Conservation (phyloP, 1,140 invertebrate species). For the Eriocheir sinensis region DNA sequence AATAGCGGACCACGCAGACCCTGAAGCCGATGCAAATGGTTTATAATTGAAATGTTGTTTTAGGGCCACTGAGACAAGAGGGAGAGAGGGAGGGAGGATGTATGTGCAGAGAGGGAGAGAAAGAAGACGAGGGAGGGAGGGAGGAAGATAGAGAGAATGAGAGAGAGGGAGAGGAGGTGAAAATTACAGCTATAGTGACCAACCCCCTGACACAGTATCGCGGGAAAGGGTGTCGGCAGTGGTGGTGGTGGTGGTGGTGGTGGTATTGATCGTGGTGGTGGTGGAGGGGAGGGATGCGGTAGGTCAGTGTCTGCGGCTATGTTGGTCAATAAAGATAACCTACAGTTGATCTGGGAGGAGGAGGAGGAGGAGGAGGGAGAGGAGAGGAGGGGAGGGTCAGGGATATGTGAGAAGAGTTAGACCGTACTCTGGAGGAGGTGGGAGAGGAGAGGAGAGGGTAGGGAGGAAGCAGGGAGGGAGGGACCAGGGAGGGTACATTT, state of each 20-base stretch:
- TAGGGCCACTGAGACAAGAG: not conserved
- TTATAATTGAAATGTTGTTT: conserved; percentile 67
- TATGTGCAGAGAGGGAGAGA: not conserved
- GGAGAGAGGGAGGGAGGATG: not conserved
- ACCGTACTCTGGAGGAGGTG: not conserved
- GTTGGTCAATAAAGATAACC: conserved; percentile 16
- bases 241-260: too few species aligned
- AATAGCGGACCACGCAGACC: not conserved
- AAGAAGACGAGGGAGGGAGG: not conserved
- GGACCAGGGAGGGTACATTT: not conserved
- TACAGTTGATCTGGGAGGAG: conserved; percentile 3
- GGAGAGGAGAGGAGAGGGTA: not conserved
- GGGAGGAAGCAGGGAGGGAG: not conserved
- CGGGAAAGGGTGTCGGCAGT: not conserved
- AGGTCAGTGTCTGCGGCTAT: conserved; percentile 1
- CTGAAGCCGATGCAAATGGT: conserved; percentile 38
- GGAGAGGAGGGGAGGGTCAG: not conserved
- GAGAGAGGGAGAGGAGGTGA: not conserved
- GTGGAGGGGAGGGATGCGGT: not conserved
- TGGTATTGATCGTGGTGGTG: not conserved
- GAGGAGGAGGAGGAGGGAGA: not conserved
- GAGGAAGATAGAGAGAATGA: not conserved
- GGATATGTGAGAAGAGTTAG: too few species aligned
- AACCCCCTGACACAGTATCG: not conserved
- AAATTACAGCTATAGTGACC: conserved; percentile 8